Conservation (phyloP, 2,888 invertebrate genomes). For the Petrolisthes manimaculis region DNA sequence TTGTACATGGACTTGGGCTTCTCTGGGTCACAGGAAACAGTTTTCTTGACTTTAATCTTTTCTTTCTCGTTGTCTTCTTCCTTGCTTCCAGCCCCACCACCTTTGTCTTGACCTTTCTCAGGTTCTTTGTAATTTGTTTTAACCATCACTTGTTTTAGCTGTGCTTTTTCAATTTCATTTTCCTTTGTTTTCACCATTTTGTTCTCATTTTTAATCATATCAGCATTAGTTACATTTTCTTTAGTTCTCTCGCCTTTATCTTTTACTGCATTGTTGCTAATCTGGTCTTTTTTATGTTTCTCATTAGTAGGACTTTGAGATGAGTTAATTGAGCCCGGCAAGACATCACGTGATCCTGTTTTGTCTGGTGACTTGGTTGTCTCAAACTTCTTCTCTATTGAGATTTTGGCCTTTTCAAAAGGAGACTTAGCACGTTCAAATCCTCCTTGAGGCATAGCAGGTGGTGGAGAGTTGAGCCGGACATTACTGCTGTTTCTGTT, state of each 20-base stretch:
- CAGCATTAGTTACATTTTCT: neutral
- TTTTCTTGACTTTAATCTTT: constrained; percentile 50
- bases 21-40: constrained; percentile 51
- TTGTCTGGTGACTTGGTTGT: constrained; percentile 44
- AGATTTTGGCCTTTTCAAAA: constrained; percentile 50
- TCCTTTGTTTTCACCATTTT: neutral
- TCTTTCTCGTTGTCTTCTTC: constrained; percentile 33
- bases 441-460: neutral
- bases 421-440: constrained; percentile 55
- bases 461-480: constrained; percentile 55
- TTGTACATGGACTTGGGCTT: constrained; percentile 65
- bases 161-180: neutral
- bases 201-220: neutral
- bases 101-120: neutral
- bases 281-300: neutral
- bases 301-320: neutral
- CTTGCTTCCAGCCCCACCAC: neutral
- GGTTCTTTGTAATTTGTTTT: neutral
- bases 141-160: neutral
- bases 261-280: neutral
- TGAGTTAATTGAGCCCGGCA: neutral
- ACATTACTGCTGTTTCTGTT: neutral
- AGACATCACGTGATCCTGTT: neutral
- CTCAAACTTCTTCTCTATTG: constrained; percentile 58
- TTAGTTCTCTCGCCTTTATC: neutral